Evolutionary conservation across 2,797 vertebrate species (phyloP), one percentile per base, ranked within the genome.

Genomic region (Cheirogaleus major): DNA sequence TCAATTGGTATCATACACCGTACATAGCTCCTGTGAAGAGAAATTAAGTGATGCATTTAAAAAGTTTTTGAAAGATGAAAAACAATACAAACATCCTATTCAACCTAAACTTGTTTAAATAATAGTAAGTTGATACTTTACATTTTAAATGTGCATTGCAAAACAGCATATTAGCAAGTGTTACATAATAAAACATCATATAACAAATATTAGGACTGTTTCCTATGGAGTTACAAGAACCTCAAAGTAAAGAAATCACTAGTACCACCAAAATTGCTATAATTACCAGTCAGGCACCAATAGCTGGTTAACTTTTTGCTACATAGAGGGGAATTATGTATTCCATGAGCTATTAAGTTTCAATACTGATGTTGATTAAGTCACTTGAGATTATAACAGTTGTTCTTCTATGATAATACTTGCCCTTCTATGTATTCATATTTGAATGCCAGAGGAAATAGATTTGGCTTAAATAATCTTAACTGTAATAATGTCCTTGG

Each of bases 391-490:
- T 72, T 89, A 10, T 45, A 43, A 20, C 35, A n/a, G 63, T 61
- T 87, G 0, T 41, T 11, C 1, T n/a, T 65, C 30, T n/a, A 79
- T 72, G 89, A 22, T 38, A 30, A 17, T n/a, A n/a, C 57, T 61
- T 88, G 0, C 52, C 23, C 1, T 76, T 88, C 17, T 55, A 50
- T 30, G 3, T 92, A 30, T 81, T 85, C 15, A 63, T 89, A 75
- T 76, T 67, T 94, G 5, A 85, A 59, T 78, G 5, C 23, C 59
- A 65, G 38, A 78, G 4, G n/a, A 88, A 89, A 80, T 41, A 91
- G 20, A 2, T 90, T 73, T 92, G 55, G n/a, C 10, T 83, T 83
- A 91, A 91, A 69, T 88, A 84, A 81, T 81, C 9, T 91, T 95
- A 95, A 48, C 4, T 80, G 0, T 43, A 78, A 90, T 65, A 83